Evolutionary conservation across 2,888 invertebrate species (phyloP).

Genomic region (Philonicus albiceps): DNA sequence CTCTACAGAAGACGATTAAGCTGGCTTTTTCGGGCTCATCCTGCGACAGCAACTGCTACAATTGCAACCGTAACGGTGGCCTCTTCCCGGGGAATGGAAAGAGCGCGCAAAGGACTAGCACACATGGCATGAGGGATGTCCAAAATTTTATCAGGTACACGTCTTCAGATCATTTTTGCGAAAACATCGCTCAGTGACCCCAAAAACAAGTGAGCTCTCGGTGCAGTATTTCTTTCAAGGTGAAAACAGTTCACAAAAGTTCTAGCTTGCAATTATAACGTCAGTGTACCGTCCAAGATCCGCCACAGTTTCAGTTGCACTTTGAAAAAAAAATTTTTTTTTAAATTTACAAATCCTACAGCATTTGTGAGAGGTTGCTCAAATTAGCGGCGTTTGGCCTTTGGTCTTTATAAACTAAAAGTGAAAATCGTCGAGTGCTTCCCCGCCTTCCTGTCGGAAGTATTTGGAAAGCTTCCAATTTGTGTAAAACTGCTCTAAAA

Average conservation of each 20-base stretch:
- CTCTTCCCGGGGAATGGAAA: not conserved
- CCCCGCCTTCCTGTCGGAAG: not conserved
- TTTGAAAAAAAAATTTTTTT: not conserved
- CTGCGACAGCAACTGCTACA: conserved; percentile 4
- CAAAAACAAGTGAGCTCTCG: not conserved
- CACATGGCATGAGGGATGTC: conserved; percentile 48
- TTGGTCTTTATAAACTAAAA: not conserved
- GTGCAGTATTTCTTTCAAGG: not conserved
- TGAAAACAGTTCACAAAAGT: not conserved
- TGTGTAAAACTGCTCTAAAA: not conserved
- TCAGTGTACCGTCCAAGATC: not conserved
- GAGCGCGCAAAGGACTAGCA: not conserved
- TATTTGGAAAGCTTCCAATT: not conserved
- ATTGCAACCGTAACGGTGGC: not conserved
- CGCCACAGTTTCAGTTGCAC: not conserved
- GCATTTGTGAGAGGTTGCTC: not conserved
- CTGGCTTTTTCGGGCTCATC: conserved; percentile 22
- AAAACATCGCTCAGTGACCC: not conserved
- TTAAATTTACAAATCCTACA: not conserved
- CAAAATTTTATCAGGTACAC: conserved; percentile 74
- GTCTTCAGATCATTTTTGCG: conserved; percentile 79
- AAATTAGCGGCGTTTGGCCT: not conserved
- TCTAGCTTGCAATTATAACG: not conserved
- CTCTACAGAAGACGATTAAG: not conserved
- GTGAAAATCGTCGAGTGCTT: not conserved